These are phyloP conservation scores for Anthopleura xanthogrammica DNA, from an alignment of 92 coral and sea anemone species.

Conservation along the genomic window DNA sequence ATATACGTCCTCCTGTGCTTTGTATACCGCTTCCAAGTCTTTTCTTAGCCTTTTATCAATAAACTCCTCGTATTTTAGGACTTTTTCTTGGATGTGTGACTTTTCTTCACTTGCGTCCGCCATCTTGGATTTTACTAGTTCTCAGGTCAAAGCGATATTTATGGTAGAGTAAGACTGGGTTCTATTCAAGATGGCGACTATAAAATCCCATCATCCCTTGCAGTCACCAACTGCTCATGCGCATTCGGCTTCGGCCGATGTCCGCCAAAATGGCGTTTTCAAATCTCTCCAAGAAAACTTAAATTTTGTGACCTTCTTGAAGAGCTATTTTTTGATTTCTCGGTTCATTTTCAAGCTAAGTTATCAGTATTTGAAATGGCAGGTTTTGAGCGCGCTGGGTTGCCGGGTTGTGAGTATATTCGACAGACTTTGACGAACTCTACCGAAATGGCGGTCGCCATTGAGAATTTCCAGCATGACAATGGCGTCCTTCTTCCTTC, in stretches of 20 bases:
- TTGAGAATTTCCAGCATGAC: conserved; percentile 95
- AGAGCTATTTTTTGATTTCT: background rate
- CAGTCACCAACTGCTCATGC: conserved; percentile 75
- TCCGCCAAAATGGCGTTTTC: conserved; percentile 98
- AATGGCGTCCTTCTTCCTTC: conserved; percentile 94
- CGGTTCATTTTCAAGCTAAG: conserved; percentile 30
- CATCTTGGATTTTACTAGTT: conserved; percentile 53
- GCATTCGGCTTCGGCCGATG: conserved; percentile 99
- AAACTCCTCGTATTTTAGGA: conserved; percentile 82
- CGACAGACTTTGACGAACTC: conserved; percentile 62
- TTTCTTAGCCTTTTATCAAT: conserved; percentile 74
- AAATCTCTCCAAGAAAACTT: conserved; percentile 34
- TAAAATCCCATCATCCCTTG: conserved; percentile 91
- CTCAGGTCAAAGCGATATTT: background rate
- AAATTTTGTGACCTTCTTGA: conserved; percentile 7
- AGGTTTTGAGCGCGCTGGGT: conserved; percentile 98
- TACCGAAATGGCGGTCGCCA: conserved; percentile 65
- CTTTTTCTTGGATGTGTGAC: conserved; percentile 59
- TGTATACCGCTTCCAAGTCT: conserved; percentile 73
- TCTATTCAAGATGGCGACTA: conserved; percentile 77
- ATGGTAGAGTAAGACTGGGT: conserved; percentile 28
- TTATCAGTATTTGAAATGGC: conserved; percentile 63
- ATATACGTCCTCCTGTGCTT: conserved; percentile 76
- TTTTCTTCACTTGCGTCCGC: conserved; percentile 55
- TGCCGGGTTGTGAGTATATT: conserved; percentile 89